Base-by-base conservation (phyloP, 2,797 vertebrate genomes). In the Geotria australis region DNA sequence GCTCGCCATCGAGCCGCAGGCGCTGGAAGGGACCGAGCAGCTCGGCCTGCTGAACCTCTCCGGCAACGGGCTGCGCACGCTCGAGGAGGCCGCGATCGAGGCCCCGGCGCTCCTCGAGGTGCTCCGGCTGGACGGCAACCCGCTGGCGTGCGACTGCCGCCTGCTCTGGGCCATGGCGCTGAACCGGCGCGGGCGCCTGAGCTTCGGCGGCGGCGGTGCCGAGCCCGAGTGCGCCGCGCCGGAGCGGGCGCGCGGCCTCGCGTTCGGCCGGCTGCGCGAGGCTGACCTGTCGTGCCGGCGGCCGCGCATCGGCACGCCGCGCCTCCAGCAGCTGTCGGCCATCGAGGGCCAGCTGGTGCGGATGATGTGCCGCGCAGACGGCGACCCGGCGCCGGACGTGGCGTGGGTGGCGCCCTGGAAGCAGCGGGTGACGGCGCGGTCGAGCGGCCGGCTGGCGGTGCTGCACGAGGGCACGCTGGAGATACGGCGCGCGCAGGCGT, bases 241-340 rank as follows among this genome's bases (percentile, higher is more conserved):
- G 0, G 72, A 78, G 1, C 83, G 88, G 63, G 81, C 94, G 57
- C 83, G 79, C 64, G 85, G 81, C 9, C 73, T 77, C 2, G 79
- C 81, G 10, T 76, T 98, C n/a, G 77, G 67, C 0, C n/a, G n/a
- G n/a, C n/a, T n/a, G n/a, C n/a, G n/a, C n/a, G 86, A 94, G 8
- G 85, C 95, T 62, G 85, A 81, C 64, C 94, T 98, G 61, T 91
- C 84, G 53, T 98, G 91, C 65, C 89, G 83, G 70, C 79, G 81
- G 65, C 89, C 91, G 62, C 77, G 82, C 72, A 98, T 98, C 62
- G 78, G 76, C 47, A 89, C 95, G 68, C 75, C 88, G 47, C 79
- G 79, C 64, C 76, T 94, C 62, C 88, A 96, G 70, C 85, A 78
- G 7, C 64, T 88, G 46, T 72, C 73, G 0, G 86, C 80, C 2